phyloP scores from a whole-genome alignment of 2,888 invertebrate genomes.

The Graphium colonna region DNA sequence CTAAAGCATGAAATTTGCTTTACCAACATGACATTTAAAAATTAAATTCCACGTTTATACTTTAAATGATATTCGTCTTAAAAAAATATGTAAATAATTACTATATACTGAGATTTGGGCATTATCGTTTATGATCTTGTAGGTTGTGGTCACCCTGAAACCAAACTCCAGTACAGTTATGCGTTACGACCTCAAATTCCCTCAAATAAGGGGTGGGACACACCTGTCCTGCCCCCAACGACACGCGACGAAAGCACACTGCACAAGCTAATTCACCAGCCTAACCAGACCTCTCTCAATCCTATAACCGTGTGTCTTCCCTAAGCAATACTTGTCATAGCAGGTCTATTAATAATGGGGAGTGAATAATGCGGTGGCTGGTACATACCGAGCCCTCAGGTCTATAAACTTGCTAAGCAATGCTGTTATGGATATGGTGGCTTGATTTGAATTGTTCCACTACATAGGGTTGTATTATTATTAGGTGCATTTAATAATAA shows the following conservation, averaged over 20 bases:
- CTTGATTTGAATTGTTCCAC: conserved; percentile 40
- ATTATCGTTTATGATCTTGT: too few relatives aligned
- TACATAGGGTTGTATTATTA: conserved; percentile 48
- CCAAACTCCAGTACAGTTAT: conserved; percentile 58
- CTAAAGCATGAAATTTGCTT: too few relatives aligned
- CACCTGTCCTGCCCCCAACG: conserved; percentile 73
- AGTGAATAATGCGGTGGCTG: conserved; percentile 43
- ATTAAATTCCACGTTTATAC: too few relatives aligned
- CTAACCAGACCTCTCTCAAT: conserved; percentile 41
- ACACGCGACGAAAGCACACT: conserved; percentile 69
- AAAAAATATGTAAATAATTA: too few relatives aligned
- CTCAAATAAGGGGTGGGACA: conserved; percentile 70
- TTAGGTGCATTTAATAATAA: conserved; percentile 35
- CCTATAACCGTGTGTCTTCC: conserved; percentile 18
- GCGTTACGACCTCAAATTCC: conserved; percentile 64
- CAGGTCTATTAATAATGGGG: conserved; percentile 42
- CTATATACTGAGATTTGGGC: too few relatives aligned
- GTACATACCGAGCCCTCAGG: conserved; percentile 50
- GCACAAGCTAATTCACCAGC: conserved; percentile 46
- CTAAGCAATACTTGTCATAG: conserved; percentile 18
- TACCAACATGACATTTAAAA: too few relatives aligned
- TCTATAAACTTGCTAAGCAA: conserved; percentile 60
- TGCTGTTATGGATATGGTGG: conserved; percentile 66
- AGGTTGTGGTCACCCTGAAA: conserved; percentile 44
- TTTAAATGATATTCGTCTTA: too few relatives aligned